Conservation (phyloP, 2,888 invertebrate species). For the Corythucha ciliata region DNA sequence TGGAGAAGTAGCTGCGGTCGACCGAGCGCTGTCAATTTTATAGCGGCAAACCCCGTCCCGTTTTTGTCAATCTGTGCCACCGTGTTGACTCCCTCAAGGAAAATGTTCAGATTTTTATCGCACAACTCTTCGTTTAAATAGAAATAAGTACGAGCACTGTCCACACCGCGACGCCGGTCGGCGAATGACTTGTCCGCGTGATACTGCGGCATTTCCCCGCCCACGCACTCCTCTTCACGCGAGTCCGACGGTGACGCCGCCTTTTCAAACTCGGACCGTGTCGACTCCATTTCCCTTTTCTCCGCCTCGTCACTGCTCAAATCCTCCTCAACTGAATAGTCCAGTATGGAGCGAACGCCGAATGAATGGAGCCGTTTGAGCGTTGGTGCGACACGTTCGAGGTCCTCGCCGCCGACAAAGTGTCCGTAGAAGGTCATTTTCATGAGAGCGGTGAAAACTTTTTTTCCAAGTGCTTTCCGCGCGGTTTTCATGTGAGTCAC, state of each 20-base stretch:
- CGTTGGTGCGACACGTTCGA: conserved; percentile 71
- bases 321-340: conserved; percentile 98
- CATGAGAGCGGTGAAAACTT: conserved; percentile 73
- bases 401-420: conserved; percentile 96
- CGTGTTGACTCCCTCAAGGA: conserved; percentile 87
- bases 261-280: conserved; percentile 34
- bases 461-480: conserved; percentile 66
- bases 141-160: conserved; percentile 94
- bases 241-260: not conserved
- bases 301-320: conserved; percentile 85
- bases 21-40: conserved; percentile 94
- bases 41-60: conserved; percentile 90
- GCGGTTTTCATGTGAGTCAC: conserved; percentile 77
- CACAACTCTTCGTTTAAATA: conserved; percentile 96
- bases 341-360: conserved; percentile 98
- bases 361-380: conserved; percentile 78
- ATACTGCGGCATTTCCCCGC: conserved; percentile 63
- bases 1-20: conserved; percentile 92
- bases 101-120: conserved; percentile 93
- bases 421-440: conserved; percentile 96
- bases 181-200: conserved; percentile 86
- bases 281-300: conserved; percentile 85
- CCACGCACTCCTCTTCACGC: conserved; percentile 48
- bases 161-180: conserved; percentile 87
- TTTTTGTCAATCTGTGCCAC: conserved; percentile 87